Percentiles rank a stretch among this genome's conserved stretches.
phyloP scores from a whole-genome alignment of 2,888 invertebrate genomes.

The Candidula unifasciata region DNA sequence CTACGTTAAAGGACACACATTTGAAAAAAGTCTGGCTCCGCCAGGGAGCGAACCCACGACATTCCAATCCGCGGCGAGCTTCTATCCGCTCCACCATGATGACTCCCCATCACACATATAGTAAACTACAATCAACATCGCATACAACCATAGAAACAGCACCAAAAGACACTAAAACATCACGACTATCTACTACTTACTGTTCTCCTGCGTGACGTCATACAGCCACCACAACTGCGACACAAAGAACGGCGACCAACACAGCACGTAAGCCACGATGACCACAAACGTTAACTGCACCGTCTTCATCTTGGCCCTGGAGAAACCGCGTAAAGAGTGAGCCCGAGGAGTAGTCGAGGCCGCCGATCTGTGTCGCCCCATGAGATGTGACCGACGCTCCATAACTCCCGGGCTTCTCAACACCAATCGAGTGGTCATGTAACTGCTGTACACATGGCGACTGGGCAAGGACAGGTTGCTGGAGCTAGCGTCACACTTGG shows the following conservation, averaged over 20 bases:
- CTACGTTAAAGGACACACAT: too few relatives aligned
- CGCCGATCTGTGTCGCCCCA: background rate
- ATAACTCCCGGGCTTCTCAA: background rate
- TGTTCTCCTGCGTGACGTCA: slow-evolving; percentile 60
- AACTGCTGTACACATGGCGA: slow-evolving; percentile 19
- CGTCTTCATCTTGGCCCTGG: slow-evolving; percentile 79
- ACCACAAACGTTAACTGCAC: slow-evolving; percentile 80
- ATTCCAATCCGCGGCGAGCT: too few relatives aligned
- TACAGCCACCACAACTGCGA: slow-evolving; percentile 82
- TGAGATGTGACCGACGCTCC: background rate
- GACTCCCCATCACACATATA: background rate
- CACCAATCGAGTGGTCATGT: slow-evolving; percentile 19
- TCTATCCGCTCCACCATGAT: too few relatives aligned
- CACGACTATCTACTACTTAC: too few relatives aligned
- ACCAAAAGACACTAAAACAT: background rate
- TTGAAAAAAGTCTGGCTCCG: too few relatives aligned
- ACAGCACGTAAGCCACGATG: slow-evolving; percentile 81
- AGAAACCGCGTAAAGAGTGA: slow-evolving; percentile 74
- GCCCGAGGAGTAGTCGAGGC: slow-evolving; percentile 52
- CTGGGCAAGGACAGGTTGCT: slow-evolving; percentile 1
- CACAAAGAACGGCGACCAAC: slow-evolving; percentile 85
- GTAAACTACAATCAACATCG: background rate
- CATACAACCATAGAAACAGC: background rate
- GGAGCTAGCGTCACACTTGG: background rate
- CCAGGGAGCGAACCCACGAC: too few relatives aligned